Base-by-base conservation (phyloP, 35 echinoderm and acorn worm species). In the Apostichopus japonicus region DNA sequence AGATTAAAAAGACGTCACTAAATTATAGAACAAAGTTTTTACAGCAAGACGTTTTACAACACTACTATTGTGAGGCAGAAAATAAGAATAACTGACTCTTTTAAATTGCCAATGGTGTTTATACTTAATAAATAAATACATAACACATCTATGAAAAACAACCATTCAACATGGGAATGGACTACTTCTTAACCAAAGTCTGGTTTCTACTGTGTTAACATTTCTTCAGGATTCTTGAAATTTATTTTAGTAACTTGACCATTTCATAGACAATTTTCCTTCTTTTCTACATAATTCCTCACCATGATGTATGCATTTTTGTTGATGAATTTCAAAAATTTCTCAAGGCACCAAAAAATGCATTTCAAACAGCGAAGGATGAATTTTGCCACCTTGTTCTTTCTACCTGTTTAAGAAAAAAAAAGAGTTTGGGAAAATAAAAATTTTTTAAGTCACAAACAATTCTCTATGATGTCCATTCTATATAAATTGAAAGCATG, bases 241-340 rank as follows among this genome's bases (percentile, higher is more conserved):
- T 3, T 44, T 44, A 4, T 44, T 44, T 44, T 44, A 44, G 33
- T 44, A 44, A 44, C 33, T 44, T 44, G 33, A 44, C 33, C 2
- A 4, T 44, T 44, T 44, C 33, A 44, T 44, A 44, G 33, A 44
- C 33, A 44, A 44, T 44, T 44, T 44, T 3, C 33, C 4, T 44
- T 3, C 4, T 44, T 25, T 44, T 44, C 0, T 4, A 44, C 4
- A 67, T 19, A 65, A 88, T 65, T 80, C 52, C 92, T 94, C 90
- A 98, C 96, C 92, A 98, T 67, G 54, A 98, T 98, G 80, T 98
- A 98, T 11, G 96, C 96, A 94, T 98, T 98, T 82, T 96, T 98
- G 82, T 98, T 98, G 77, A 98, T 82, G 95, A 33, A 98, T 79
- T 94, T 94, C 92, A 98, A 90, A 87, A 98, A 94, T 33, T 98